A percentile compares a stretch with the other conserved stretches of the same genome.
Evolutionary conservation across 1,140 invertebrate genomes (phyloP).

Genomic region (Zaprionus nigranus): DNA sequence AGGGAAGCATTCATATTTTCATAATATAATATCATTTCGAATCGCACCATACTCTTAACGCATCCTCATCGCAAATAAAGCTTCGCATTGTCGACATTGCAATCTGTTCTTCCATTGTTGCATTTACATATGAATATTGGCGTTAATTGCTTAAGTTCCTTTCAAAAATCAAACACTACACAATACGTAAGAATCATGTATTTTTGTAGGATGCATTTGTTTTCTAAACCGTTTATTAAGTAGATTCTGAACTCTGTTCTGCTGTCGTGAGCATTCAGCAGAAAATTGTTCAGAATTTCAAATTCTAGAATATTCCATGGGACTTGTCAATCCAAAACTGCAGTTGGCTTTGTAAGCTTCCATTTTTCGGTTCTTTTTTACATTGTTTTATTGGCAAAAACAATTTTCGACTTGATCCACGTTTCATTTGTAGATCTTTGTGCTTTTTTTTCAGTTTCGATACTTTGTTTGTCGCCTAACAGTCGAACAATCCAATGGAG

Average conservation of each 20-base stretch:
- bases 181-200: constrained; percentile 52
- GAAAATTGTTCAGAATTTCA: constrained; percentile 69
- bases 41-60: not conserved
- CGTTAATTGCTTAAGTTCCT: constrained; percentile 5
- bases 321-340: constrained; percentile 57
- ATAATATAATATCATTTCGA: constrained; percentile 24
- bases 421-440: constrained; percentile 31
- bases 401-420: constrained; percentile 57
- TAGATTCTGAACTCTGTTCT: constrained; percentile 70
- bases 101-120: constrained; percentile 70
- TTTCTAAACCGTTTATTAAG: constrained; percentile 14
- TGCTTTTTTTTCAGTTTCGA: constrained; percentile 4
- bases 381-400: constrained; percentile 3
- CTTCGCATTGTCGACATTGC: constrained; percentile 27
- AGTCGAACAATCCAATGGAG: constrained; percentile 64
- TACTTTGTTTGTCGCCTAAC: constrained; percentile 18
- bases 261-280: constrained; percentile 84
- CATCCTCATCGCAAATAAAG: constrained; percentile 11
- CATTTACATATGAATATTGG: constrained; percentile 65
- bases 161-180: constrained; percentile 8
- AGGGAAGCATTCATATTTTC: constrained; percentile 36
- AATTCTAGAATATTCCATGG: constrained; percentile 20
- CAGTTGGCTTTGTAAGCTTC: constrained; percentile 57
- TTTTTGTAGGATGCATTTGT: constrained; percentile 41
- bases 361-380: not conserved